phyloP scores from a whole-genome alignment of 2,888 invertebrate species.

The Steinernema scapterisci region DNA sequence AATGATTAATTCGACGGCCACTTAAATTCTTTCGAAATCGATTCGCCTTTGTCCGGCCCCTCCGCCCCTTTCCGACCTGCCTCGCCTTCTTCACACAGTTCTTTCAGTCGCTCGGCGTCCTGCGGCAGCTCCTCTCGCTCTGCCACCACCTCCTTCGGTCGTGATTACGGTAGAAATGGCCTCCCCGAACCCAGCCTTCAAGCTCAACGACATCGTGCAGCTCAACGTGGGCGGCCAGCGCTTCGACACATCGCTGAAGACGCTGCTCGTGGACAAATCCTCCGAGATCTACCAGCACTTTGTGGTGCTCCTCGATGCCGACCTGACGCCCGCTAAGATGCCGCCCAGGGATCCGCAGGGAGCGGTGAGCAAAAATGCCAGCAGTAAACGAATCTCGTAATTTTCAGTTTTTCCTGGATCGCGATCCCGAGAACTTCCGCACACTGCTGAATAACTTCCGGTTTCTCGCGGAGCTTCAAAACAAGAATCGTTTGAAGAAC shows the following conservation, averaged over 20 bases:
- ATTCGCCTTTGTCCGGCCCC: not conserved
- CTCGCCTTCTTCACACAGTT: not conserved
- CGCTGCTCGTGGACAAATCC: not conserved
- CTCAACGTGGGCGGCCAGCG: constrained; percentile 12
- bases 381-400: too few relatives aligned
- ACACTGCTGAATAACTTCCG: constrained; percentile 39
- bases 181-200: not conserved
- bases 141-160: not conserved
- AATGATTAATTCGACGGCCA: constrained; percentile 24
- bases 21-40: constrained; percentile 22
- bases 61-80: not conserved
- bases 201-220: not conserved
- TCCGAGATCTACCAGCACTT: constrained; percentile 24
- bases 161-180: not conserved
- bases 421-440: constrained; percentile 40
- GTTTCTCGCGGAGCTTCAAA: constrained; percentile 35
- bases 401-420: constrained; percentile 39
- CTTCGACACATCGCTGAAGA: not conserved
- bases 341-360: not conserved
- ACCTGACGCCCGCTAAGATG: constrained; percentile 8
- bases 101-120: too few relatives aligned
- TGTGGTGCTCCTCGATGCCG: constrained; percentile 15
- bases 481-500: constrained; percentile 1
- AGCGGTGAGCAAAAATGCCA: not conserved
- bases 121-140: not conserved